phyloP scores from a whole-genome alignment of 2,113 vertebrate species.

The Chlorocebus sabaeus region DNA sequence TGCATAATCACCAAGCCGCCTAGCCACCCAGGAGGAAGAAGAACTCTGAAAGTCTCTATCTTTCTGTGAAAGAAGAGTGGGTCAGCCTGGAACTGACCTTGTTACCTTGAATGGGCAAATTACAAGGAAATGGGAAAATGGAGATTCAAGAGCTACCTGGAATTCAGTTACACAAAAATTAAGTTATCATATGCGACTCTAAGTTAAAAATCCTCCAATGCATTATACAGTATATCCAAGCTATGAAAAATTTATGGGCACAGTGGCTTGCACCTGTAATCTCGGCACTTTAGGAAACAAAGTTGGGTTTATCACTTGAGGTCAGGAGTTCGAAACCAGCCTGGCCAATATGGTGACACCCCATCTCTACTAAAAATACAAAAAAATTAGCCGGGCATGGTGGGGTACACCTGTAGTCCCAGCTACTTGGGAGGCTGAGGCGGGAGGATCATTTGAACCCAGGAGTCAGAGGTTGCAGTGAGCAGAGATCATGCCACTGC shows the following conservation, averaged over 20 bases:
- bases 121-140: not conserved
- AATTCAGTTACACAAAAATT: not conserved
- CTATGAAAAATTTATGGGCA: too few relatives aligned
- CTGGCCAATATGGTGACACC: not conserved
- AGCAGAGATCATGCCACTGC: not conserved
- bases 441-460: not conserved
- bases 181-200: not conserved
- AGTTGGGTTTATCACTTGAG: not conserved
- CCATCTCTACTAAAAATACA: not conserved
- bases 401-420: not conserved
- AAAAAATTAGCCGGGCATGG: not conserved
- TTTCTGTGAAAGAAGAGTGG: not conserved
- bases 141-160: not conserved
- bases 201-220: not conserved
- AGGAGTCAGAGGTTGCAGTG: not conserved
- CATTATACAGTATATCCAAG: not conserved
- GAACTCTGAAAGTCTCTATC: not conserved
- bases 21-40: not conserved
- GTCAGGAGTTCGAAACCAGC: not conserved
- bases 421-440: not conserved
- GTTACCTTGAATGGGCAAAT: not conserved
- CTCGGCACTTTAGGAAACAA: not conserved
- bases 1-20: not conserved
- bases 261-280: not conserved
- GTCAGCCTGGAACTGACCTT: not conserved